Evolutionary conservation across 2,797 vertebrate genomes (phyloP), one percentile per base, ranked within the genome.

Genomic region (Austrolebias charrua): DNA sequence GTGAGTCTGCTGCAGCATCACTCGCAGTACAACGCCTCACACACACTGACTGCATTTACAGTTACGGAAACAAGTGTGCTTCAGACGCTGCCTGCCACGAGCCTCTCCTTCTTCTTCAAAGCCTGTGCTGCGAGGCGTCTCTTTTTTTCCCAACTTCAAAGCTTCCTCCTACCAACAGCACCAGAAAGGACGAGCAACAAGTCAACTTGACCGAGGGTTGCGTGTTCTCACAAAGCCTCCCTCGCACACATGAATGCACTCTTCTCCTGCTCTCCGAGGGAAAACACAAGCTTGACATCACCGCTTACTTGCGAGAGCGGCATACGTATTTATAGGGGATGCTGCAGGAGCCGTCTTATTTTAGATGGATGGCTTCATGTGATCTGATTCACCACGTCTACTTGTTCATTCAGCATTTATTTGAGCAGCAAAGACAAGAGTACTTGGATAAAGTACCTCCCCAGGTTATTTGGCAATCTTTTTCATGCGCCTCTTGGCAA

Each of bases 81-180:
- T 52, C 63, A 59, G 69, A 64, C 16, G 66, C 68, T 71, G 61
- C 69, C 77, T 38, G 75, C 83, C 86, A 81, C 57, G 55, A 24
- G 63, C 49, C 76, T 75, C 63, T 62, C 67, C 73, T 60, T 73
- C 35, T 38, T 47, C 79, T 88, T 89, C 87, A 88, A 89, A 91
- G 85, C 62, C 59, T 71, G 64, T 8, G 70, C 83, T 83, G 71
- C 75, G 80, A 84, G 84, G 77, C 73, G 70, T 83, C 81, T 80
- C 81, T 35, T 46, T 60, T 38, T 38, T 11, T 11, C 74, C 78
- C 71, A 70, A 81, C 88, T 89, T 90, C 87, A 91, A 89, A 90
- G 84, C 78, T 12, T 67, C 81, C 81, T 85, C 81, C 78, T 83
- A 76, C 81, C 75, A 84, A 72, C 49, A 16, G 71, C 6, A 61